Base-by-base conservation (phyloP, 2,113 vertebrate genomes). In the Chitala chitala region DNA sequence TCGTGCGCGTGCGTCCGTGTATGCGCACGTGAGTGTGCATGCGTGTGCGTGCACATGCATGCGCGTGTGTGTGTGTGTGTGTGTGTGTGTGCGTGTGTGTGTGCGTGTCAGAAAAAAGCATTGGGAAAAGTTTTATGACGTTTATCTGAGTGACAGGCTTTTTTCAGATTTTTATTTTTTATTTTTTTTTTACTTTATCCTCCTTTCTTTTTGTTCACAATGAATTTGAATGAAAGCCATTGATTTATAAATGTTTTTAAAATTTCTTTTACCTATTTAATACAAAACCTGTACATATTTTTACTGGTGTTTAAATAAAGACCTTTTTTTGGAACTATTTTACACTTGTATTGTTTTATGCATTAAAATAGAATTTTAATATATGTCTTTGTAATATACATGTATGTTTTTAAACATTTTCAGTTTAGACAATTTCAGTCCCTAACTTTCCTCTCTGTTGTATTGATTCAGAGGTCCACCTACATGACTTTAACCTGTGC, bases 291-390 rank as follows among this genome's bases (percentile, higher is more conserved):
- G 82, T 81, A 76, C 78, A 80, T 80, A 81, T 83, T 71, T 87
- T 71, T 87, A 82, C 81, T 86, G 78, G 87, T 86, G 82, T 87
- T n/a, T 85, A 82, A 86, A 80, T 90, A 90, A 91, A 88, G 73
- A 61, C 76, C 72, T 73, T 83, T 82, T 78, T 75, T 33, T 5
- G 53, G 74, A 81, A 74, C 65, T 77, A 71, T 79, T 38, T 77
- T 78, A 42, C 50, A 68, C 50, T 38, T 77, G 69, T 76, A 26
- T 86, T 81, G 61, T 75, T 84, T 51, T 44, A 48, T 61, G 46
- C 50, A 56, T 24, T 2, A 78, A 78, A 74, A 76, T 80, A 77
- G 53, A 33, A 58, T 8, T 8, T 48, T 24, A 29, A 42, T 13
- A n/a, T 59, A 17, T 29, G 33, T 26, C 4, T 70, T 17, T 70